Base-by-base conservation (phyloP, 2,113 vertebrate genomes). In the Sphyrna mokarran region DNA sequence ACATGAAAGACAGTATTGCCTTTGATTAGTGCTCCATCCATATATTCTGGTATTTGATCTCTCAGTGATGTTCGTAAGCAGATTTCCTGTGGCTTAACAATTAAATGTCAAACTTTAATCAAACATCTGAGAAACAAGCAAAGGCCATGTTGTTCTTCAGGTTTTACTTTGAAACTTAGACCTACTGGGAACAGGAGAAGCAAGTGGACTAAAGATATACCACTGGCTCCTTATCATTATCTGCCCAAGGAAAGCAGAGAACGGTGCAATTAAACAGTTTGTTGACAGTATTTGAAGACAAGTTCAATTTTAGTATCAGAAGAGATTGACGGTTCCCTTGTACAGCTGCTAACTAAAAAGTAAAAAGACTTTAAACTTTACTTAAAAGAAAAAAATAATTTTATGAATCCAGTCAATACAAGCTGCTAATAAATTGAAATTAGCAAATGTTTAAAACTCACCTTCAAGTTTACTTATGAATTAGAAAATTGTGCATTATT, bases 71-170 rank as follows among this genome's bases (percentile, higher is more conserved):
- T 68, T 93, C 89, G 7, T 66, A 68, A 93, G 61, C 72, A 20
- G 69, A 95, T 76, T 95, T 95, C 94, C 68, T 76, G 94, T 95
- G 94, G 68, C 89, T 93, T 37, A 66, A 93, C 61, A 93, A 93
- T 66, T 93, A 93, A 93, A 66, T 37, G 63, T 68, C 89, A 93
- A 93, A 93, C 61, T 93, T 93, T 93, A 93, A 93, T 93, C 89
- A 93, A 63, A 68, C 23, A 33, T 66, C 14, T 93, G 33, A 93
- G 89, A 93, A 37, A 93, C 37, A 37, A 68, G 61, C n/a, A 40
- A 93, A 93, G 61, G n/a, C n/a, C 13, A 66, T 93, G 63, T 66
- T 63, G 58, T 91, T 90, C 58, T 20, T 18, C 89, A 9, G 33
- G 20, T 68, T 37, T 20, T 37, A 93, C 89, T 93, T 93, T 93